Evolutionary conservation across 2,888 invertebrate genomes (phyloP), one percentile per base, ranked within the genome.

Genomic region (Platycheirus albimanus): DNA sequence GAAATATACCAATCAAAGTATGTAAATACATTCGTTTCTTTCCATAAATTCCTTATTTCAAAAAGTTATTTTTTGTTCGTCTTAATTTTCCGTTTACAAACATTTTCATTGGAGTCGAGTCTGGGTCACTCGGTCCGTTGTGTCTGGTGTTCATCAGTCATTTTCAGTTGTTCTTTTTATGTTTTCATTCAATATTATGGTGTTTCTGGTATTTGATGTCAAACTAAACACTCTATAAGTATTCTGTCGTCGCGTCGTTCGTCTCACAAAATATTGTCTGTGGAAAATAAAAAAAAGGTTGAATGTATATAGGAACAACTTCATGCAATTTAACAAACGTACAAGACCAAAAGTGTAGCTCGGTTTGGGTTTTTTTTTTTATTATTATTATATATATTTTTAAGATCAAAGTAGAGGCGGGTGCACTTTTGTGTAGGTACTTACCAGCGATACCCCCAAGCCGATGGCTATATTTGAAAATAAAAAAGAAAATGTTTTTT

Each of bases 231-330:
- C 13, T 61, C 51, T 43, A n/a, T n/a, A n/a, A n/a, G n/a, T 80
- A 15, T 58, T 58, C 24, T 61, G 64, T 75, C 80, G 69, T 74
- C 80, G 69, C 69, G n/a, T n/a, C n/a, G n/a, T n/a, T n/a, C n/a
- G n/a, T n/a, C n/a, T n/a, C n/a, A n/a, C n/a, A n/a, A n/a, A 61
- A 70, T 75, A 80, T 70, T 81, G 76, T 81, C 80, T 81, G 80
- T 71, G 80, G 47, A 81, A 71, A 70, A 79, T 28, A 58, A 28
- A 10, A 41, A 58, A 58, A 52, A 54, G n/a, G n/a, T n/a, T n/a
- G 52, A 72, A 70, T 64, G 69, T 54, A 41, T 72, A 79, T 51
- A 33, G 58, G 64, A 70, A 64, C 61, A 61, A 54, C 20, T 33
- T 75, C 45, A 66, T 43, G 63, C 1, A 52, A 19, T 33, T 17